phyloP scores from a whole-genome alignment of 2,113 vertebrate species.

The Connochaetes taurinus region DNA sequence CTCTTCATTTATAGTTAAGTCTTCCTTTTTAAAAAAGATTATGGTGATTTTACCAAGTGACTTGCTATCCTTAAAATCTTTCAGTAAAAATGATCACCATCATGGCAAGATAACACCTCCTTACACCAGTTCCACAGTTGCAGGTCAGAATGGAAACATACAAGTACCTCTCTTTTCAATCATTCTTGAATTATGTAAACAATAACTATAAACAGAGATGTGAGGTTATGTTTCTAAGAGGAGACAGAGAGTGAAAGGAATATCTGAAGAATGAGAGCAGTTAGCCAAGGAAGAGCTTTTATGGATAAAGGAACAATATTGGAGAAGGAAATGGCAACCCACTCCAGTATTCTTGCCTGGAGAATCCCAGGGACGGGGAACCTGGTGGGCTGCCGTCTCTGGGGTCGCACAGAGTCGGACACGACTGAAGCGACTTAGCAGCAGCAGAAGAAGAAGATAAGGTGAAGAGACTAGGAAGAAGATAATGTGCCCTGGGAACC shows the following conservation, averaged over 20 bases:
- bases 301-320: background rate
- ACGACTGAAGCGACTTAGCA: too few species aligned
- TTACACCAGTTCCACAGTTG: background rate
- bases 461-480: background rate
- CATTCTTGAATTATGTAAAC: background rate
- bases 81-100: background rate
- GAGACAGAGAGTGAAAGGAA: background rate
- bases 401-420: too few species aligned
- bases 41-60: background rate
- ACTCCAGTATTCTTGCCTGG: too few species aligned
- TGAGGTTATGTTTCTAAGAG: background rate
- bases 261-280: background rate
- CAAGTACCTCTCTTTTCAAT: background rate
- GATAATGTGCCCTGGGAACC: background rate
- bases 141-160: background rate
- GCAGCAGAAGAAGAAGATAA: background rate
- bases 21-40: background rate
- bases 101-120: background rate
- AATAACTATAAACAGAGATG: conserved; percentile 18
- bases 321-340: too few species aligned
- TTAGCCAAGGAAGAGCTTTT: background rate
- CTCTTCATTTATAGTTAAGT: background rate
- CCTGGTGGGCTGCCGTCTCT: too few species aligned
- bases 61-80: background rate
- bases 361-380: too few species aligned